phyloP scores from a whole-genome alignment of 2,797 vertebrate genomes.

The Semotilus atromaculatus region DNA sequence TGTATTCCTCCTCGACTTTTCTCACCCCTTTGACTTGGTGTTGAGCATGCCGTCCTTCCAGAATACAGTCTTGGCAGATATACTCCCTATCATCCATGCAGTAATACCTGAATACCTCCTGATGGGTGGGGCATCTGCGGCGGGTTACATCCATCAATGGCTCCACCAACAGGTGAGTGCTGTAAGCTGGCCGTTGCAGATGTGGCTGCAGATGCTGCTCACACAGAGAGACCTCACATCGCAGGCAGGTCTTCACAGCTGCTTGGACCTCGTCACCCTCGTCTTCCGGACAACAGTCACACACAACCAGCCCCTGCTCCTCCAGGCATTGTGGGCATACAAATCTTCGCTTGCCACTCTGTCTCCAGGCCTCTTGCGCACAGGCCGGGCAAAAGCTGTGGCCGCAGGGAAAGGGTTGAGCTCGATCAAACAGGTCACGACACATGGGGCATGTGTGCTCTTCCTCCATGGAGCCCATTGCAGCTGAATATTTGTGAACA shows the following conservation, averaged over 20 bases:
- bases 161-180: conserved; percentile 75
- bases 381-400: conserved; percentile 77
- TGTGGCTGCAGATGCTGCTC: conserved; percentile 74
- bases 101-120: conserved; percentile 75
- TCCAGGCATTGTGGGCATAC: conserved; percentile 76
- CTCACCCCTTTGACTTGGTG: conserved; percentile 75
- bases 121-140: conserved; percentile 69
- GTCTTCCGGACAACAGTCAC: conserved; percentile 73
- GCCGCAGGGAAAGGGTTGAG: conserved; percentile 74
- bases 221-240: conserved; percentile 78
- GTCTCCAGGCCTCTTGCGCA: conserved; percentile 70
- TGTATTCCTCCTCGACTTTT: conserved; percentile 77
- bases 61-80: conserved; percentile 73
- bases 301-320: conserved; percentile 67
- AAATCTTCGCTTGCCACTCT: conserved; percentile 59
- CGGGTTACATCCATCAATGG: conserved; percentile 72
- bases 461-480: conserved; percentile 70
- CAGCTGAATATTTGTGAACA: background rate
- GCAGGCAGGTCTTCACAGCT: conserved; percentile 76
- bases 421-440: conserved; percentile 69
- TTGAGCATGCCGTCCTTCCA: conserved; percentile 70
- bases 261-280: conserved; percentile 13
- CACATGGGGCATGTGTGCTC: conserved; percentile 76
- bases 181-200: conserved; percentile 73
- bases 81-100: conserved; percentile 75